Conservation (phyloP, 1,140 invertebrate genomes). For the Aphaenogaster floridana region DNA sequence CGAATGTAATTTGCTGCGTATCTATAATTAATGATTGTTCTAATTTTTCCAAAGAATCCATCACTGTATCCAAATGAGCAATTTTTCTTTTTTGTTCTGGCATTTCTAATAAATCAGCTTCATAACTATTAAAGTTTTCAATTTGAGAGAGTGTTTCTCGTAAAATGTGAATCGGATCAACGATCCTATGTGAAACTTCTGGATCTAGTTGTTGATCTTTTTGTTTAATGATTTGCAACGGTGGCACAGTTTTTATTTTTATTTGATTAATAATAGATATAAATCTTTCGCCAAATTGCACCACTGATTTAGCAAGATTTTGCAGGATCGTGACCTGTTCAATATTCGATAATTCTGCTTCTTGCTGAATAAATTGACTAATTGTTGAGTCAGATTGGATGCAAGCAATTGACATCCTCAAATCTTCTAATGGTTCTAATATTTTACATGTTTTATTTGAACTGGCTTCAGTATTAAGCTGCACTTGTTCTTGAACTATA, state of each 20-base stretch:
- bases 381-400: slow-evolving; percentile 36
- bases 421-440: slow-evolving; percentile 40
- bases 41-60: slow-evolving; percentile 74
- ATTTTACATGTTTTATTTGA: neutral
- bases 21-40: slow-evolving; percentile 66
- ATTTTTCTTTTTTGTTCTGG: neutral
- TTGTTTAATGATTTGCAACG: slow-evolving; percentile 19
- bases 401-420: slow-evolving; percentile 53
- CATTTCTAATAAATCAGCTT: slow-evolving; percentile 32
- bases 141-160: slow-evolving; percentile 51
- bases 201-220: slow-evolving; percentile 1
- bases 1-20: neutral
- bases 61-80: slow-evolving; percentile 44
- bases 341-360: neutral
- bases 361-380: neutral
- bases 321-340: slow-evolving; percentile 27
- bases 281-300: slow-evolving; percentile 57
- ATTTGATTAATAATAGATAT: neutral
- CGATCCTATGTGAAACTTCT: slow-evolving; percentile 61
- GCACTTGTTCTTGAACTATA: slow-evolving; percentile 55
- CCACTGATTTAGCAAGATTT: slow-evolving; percentile 46
- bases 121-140: slow-evolving; percentile 37
- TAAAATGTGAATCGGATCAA: slow-evolving; percentile 53
- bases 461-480: neutral
- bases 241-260: neutral